Evolutionary conservation across 2,113 vertebrate genomes (phyloP).

Genomic region (Gobius niger): DNA sequence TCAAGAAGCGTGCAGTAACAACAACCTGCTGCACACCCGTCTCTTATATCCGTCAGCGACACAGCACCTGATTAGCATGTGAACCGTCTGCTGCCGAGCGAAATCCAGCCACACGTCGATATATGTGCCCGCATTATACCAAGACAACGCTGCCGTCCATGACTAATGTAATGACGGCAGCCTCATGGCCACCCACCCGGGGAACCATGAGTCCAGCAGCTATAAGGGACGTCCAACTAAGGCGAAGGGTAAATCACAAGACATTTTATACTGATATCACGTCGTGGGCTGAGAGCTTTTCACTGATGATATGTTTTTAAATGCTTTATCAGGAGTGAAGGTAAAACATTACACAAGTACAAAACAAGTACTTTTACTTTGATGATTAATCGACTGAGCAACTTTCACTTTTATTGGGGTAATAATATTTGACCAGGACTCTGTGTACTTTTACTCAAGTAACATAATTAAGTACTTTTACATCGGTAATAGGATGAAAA

Average conservation of each 20-base stretch:
- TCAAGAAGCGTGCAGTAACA: no score
- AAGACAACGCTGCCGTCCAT: slow-evolving; percentile 13
- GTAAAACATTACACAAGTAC: no score
- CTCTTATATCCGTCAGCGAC: background rate
- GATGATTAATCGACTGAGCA: no score
- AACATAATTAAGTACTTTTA: no score
- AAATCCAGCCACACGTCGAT: background rate
- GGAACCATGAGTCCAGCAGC: slow-evolving; percentile 11
- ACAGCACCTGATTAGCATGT: slow-evolving; percentile 42
- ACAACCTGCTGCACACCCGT: background rate
- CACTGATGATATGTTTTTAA: no score
- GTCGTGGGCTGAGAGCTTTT: background rate
- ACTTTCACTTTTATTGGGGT: no score
- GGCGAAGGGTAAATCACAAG: background rate
- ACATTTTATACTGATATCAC: background rate
- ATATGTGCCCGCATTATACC: slow-evolving; percentile 9
- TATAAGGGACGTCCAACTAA: slow-evolving; percentile 17
- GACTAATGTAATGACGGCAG: slow-evolving; percentile 29
- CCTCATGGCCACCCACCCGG: slow-evolving; percentile 21
- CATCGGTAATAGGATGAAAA: no score
- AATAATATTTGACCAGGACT: no score
- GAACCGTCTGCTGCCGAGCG: slow-evolving; percentile 7
- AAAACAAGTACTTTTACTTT: no score
- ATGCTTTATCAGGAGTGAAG: no score
- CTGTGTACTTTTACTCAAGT: no score